Base-by-base conservation (phyloP, 2,113 vertebrate species). In the Mus pahari region DNA sequence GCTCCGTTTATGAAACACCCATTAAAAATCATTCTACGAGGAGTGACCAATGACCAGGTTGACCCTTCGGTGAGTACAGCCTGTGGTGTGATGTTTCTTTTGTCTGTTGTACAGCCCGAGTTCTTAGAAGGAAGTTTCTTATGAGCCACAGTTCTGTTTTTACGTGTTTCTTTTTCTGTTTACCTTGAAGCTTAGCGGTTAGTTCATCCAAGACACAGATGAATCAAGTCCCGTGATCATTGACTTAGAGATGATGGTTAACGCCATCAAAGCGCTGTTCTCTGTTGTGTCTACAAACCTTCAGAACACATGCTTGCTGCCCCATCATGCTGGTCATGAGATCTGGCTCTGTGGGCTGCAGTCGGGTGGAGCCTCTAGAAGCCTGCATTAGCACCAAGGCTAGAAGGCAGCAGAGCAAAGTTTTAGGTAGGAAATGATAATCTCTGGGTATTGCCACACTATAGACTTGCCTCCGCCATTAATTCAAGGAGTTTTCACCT, bases 1-100 rank as follows among this genome's bases (percentile, higher is more conserved):
- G 99, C 99, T 17, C 99, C 99, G 0, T 99, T 99, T 97, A 99
- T 99, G 99, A 99, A 99, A 96, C 98, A 97, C 39, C 96, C 99
- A 0, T 60, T 99, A 92, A 99, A 98, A 97, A 99, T 99, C 77
- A 98, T 99, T 10, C 98, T 99, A 55, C 99, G 98, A 66, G 99
- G 99, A 64, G 99, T 99, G 92, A 99, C 99, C 94, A 99, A 99
- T 66, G 99, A 99, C 98, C 99, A 99, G 73, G 96, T 96, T 9
- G 99, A 99, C 97, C 99, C 99, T 58, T 99, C 99, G 0, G 99
- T 99, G 97, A 99, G 99, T 98, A 95, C 64, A 93, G 26, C 70
- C 33, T 7, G 28, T n/a, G 28, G 11, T 50, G 31, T 60, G 9
- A n/a, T 7, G 87, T 86, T 83, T 64, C 3, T 88, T 87, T 73